phyloP scores from a whole-genome alignment of 1,140 invertebrate species.

The Scaptomyza graminum region DNA sequence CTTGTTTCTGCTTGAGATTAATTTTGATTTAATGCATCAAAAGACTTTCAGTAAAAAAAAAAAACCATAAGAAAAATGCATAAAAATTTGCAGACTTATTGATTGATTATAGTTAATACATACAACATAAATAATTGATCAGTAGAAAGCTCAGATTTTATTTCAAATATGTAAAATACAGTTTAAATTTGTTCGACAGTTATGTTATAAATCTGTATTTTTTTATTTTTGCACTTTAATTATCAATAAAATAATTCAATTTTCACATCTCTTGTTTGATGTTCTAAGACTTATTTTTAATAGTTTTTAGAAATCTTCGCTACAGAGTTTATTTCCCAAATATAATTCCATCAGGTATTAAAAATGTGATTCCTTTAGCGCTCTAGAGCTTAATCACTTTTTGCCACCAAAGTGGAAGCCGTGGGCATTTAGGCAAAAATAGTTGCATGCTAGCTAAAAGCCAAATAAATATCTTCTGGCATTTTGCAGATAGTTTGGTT shows the following conservation, averaged over 20 bases:
- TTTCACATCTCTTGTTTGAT: too few relatives aligned
- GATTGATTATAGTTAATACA: too few relatives aligned
- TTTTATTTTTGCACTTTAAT: too few relatives aligned
- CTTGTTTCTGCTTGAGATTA: background rate
- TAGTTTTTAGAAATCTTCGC: too few relatives aligned
- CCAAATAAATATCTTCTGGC: slow-evolving; percentile 5
- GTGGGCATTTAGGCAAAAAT: background rate
- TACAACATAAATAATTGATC: background rate
- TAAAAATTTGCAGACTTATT: background rate
- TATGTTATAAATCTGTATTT: too few relatives aligned
- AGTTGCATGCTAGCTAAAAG: background rate
- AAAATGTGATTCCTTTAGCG: background rate
- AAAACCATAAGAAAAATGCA: background rate
- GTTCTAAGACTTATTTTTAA: too few relatives aligned
- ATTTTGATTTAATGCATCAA: slow-evolving; percentile 8
- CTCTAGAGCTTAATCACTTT: background rate
- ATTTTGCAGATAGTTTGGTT: slow-evolving; percentile 3
- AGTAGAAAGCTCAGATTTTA: too few relatives aligned
- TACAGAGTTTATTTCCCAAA: too few relatives aligned
- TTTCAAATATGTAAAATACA: background rate
- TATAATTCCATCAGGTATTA: background rate
- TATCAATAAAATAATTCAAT: too few relatives aligned
- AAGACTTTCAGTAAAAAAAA: too few relatives aligned
- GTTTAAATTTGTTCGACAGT: too few relatives aligned
- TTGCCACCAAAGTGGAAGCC: slow-evolving; percentile 4